Percentiles rank a stretch among this genome's conserved stretches.
phyloP scores from a whole-genome alignment of 2,888 invertebrate genomes.

The Rhyacophila evoluta region DNA sequence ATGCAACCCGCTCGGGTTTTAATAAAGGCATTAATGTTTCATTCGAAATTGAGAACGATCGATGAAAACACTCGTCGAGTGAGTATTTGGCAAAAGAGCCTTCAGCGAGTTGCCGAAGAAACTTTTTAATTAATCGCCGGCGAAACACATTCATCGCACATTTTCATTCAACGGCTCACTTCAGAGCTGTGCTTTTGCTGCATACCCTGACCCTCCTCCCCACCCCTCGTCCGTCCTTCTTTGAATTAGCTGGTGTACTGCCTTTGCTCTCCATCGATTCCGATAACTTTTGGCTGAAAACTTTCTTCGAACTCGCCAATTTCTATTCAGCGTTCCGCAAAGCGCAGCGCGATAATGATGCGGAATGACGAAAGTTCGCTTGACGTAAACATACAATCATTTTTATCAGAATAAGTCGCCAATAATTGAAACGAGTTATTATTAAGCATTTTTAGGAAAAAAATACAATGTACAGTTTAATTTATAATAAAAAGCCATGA shows the following conservation, averaged over 20 bases:
- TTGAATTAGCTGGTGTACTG: background rate
- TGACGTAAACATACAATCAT: too few species aligned
- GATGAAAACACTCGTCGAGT: background rate
- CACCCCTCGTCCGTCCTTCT: too few species aligned
- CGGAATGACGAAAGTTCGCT: too few species aligned
- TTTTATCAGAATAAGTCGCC: too few species aligned
- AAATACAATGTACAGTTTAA: too few species aligned
- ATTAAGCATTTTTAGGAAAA: too few species aligned
- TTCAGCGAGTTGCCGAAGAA: background rate
- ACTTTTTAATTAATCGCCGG: constrained; percentile 12
- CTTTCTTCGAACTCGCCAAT: background rate
- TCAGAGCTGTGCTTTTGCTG: too few species aligned
- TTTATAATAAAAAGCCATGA: too few species aligned
- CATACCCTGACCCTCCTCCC: too few species aligned
- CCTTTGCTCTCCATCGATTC: background rate
- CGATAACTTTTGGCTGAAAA: background rate
- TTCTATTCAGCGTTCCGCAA: background rate
- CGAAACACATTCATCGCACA: background rate
- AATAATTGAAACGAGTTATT: too few species aligned
- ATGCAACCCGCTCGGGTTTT: too few species aligned
- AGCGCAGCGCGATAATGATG: constrained; percentile 30
- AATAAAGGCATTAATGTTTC: too few species aligned
- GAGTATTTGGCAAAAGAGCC: background rate
- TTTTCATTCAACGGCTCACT: background rate
- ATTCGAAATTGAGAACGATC: background rate